Evolutionary conservation across 2,888 invertebrate genomes (phyloP).

Genomic region (Lycocerus yunnanus): DNA sequence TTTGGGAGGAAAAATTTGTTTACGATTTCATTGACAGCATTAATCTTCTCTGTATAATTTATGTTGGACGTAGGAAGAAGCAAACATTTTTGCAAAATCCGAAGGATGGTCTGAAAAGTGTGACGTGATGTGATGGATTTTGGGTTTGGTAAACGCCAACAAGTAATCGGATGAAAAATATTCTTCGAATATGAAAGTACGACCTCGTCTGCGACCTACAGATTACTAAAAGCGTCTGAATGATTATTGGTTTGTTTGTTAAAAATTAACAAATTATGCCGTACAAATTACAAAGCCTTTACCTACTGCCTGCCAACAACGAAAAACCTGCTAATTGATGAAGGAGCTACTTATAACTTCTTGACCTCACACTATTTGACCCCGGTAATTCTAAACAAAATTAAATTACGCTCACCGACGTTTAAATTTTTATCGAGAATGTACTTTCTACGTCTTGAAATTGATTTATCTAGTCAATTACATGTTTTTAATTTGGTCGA

Average conservation of each 20-base stretch:
- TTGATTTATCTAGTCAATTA: background rate
- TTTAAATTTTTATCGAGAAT: background rate
- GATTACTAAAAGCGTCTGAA: slow-evolving; percentile 42
- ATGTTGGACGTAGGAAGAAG: background rate
- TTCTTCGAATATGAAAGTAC: slow-evolving; percentile 43
- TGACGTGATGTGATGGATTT: background rate
- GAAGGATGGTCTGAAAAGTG: background rate
- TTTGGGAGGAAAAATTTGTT: background rate
- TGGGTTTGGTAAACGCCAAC: background rate
- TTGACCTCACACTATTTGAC: background rate
- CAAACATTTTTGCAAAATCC: background rate
- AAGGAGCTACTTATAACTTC: background rate
- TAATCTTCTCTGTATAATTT: background rate
- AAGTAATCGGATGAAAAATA: background rate
- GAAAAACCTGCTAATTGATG: background rate
- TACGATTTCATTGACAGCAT: background rate
- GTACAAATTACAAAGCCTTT: background rate
- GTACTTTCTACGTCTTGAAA: background rate
- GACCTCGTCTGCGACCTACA: slow-evolving; percentile 51
- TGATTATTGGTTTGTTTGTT: slow-evolving; percentile 4
- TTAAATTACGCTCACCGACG: background rate
- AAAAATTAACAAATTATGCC: background rate
- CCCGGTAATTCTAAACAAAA: background rate
- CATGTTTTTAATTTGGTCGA: background rate
- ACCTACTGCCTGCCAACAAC: background rate